Evolutionary conservation across 2,888 invertebrate species (phyloP).

Genomic region (Stictocephala bisonia): DNA sequence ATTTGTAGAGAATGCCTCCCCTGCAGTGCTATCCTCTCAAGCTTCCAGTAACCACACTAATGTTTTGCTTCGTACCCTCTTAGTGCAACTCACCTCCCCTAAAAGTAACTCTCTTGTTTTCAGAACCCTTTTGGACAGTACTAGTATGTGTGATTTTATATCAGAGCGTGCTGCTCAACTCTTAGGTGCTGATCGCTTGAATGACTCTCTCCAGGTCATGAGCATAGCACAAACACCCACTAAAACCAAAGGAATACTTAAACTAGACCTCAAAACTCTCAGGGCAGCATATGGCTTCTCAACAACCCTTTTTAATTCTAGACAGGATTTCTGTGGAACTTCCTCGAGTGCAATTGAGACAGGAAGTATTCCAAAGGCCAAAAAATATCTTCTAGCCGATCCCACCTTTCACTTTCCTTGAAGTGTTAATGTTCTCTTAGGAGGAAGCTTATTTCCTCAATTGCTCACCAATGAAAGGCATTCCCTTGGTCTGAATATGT

Average conservation of each 20-base stretch:
- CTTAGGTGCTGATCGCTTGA: neutral
- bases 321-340: neutral
- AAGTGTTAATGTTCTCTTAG: neutral
- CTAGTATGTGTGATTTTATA: neutral
- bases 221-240: neutral
- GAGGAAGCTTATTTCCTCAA: neutral
- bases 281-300: neutral
- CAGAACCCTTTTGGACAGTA: neutral
- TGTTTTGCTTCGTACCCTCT: too few species aligned
- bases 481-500: neutral
- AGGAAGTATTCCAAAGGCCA: neutral
- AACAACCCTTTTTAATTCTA: neutral
- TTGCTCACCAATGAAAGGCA: neutral
- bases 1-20: too few species aligned
- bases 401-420: neutral
- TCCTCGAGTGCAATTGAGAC: neutral
- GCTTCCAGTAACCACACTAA: too few species aligned
- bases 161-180: neutral
- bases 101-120: neutral
- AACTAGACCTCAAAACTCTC: neutral
- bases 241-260: neutral
- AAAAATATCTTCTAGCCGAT: neutral
- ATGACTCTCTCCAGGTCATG: neutral
- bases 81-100: neutral
- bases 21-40: too few species aligned